These are phyloP conservation scores for Ernsta delagoae DNA, from an alignment of 2,888 invertebrate genomes.

Conservation along the genomic window DNA sequence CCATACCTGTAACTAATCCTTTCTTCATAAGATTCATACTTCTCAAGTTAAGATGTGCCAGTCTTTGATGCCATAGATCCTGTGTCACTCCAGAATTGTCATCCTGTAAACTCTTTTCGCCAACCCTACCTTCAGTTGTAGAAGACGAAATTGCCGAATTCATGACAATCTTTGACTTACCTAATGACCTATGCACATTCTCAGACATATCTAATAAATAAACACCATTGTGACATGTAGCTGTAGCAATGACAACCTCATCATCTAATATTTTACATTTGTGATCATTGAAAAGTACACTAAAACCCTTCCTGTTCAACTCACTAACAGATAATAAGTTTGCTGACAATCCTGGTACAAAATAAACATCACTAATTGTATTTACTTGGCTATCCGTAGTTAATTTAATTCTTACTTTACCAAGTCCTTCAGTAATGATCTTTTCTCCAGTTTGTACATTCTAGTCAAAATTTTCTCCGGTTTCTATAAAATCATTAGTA, in stretches of 20 bases:
- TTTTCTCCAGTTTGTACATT: not conserved
- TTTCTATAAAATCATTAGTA: too few species aligned
- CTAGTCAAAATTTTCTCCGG: too few species aligned
- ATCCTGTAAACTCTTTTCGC: not conserved
- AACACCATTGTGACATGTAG: slow-evolving; percentile 1
- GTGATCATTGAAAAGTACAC: not conserved
- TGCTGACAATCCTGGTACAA: not conserved
- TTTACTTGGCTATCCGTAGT: not conserved
- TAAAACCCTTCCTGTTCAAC: slow-evolving; percentile 2
- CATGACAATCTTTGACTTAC: slow-evolving; percentile 2
- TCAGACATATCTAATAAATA: slow-evolving; percentile 1
- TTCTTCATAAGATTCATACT: slow-evolving; percentile 3
- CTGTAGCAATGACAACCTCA: not conserved
- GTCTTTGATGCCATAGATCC: not conserved
- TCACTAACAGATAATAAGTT: slow-evolving; percentile 4
- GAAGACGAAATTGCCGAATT: not conserved
- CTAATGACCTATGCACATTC: not conserved
- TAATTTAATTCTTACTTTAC: slow-evolving; percentile 3
- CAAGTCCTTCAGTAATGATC: not conserved
- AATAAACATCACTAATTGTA: not conserved
- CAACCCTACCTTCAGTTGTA: not conserved
- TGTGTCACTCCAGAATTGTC: not conserved
- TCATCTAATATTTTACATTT: slow-evolving; percentile 5
- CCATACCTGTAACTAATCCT: not conserved
- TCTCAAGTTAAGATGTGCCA: slow-evolving; percentile 1